Base-by-base conservation (phyloP, 2,888 invertebrate genomes). In the Mechanitis messenoides region DNA sequence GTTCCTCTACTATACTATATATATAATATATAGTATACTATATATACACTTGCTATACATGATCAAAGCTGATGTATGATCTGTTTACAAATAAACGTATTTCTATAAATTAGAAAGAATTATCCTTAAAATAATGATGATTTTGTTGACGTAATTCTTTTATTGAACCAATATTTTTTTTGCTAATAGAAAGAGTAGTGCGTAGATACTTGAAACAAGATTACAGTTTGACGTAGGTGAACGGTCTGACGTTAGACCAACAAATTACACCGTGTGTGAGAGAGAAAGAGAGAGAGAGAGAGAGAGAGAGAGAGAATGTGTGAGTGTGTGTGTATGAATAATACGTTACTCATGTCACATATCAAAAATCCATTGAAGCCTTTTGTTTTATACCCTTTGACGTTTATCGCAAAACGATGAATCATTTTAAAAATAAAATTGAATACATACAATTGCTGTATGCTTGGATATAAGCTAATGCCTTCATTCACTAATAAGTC, bases 211-310 rank as follows among this genome's bases (percentile, higher is more conserved):
- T 45, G 53, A 58, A 61, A 59, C 33, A 45, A 61, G 63, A 66
- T 63, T 58, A 58, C 56, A 46, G 59, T 53, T 60, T 66, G 65
- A 67, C 65, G 65, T 65, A 62, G 56, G 56, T 58, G 55, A 57
- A 53, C 57, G 46, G 55, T 55, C 59, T 69, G 65, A 69, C 68
- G 68, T 20, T 20, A 20, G 20, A 20, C 20, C 20, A 20, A 20
- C 20, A 20, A 20, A 20, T 20, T 20, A 20, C 20, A 20, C 20
- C 20, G 20, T 20, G 20, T 20, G 20, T 20, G 20, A 20, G 20
- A 20, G 20, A 20, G 20, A 20, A 20, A 20, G 20, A 20, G 20
- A 20, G 20, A 20, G 20, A 20, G 20, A 20, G 20, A 20, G 20
- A 20, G 20, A 20, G 20, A 20, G 20, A 20, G 20, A 20, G 1